These are phyloP conservation scores for Smutsia temminckii DNA, from an alignment of 2,797 vertebrate species.

Conservation along the genomic window DNA sequence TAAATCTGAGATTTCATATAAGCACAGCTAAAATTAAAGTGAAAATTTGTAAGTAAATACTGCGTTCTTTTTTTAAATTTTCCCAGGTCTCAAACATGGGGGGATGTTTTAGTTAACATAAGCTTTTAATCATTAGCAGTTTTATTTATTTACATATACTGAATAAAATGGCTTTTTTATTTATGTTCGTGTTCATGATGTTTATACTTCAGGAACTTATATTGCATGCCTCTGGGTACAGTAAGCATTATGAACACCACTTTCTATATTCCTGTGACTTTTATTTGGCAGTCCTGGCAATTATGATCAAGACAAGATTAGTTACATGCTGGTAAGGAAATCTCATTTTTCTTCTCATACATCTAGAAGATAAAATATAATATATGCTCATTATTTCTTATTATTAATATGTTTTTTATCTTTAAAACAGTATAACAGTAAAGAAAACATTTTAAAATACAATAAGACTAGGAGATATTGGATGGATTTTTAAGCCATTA, in stretches of 20 bases:
- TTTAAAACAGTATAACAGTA: background rate
- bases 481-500: constrained; percentile 1
- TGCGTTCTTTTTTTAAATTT: background rate
- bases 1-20: constrained; percentile 81
- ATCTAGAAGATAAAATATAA: background rate
- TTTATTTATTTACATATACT: background rate
- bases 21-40: background rate
- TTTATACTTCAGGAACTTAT: background rate
- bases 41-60: background rate
- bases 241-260: background rate
- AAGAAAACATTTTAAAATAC: constrained; percentile 1
- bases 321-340: background rate
- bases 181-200: background rate
- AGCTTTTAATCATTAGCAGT: background rate
- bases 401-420: background rate
- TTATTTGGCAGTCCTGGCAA: background rate
- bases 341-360: background rate
- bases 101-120: background rate
- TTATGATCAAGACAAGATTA: constrained; percentile 3
- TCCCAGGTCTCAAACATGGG: background rate
- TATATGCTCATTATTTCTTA: background rate
- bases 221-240: background rate
- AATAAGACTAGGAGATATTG: background rate
- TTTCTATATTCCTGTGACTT: background rate
- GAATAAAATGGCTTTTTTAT: background rate